These are phyloP conservation scores for Atta colombica DNA, from an alignment of 1,140 invertebrate genomes.

Conservation along the genomic window DNA sequence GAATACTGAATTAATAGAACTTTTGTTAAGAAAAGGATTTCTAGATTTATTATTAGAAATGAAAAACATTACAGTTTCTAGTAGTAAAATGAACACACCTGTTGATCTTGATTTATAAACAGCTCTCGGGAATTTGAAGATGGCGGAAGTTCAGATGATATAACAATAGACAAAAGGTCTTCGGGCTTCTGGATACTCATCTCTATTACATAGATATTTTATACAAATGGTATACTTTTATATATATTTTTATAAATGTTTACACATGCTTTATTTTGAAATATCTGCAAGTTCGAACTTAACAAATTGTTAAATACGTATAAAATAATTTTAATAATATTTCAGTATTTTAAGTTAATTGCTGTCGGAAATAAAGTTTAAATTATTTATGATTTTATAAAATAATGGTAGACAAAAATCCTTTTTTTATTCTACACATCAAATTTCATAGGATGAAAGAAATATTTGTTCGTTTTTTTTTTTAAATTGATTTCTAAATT, in stretches of 20 bases:
- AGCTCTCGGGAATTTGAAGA: constrained; percentile 77
- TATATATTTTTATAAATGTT: too few species aligned
- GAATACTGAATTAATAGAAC: neutral
- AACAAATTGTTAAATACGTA: neutral
- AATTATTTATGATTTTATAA: neutral
- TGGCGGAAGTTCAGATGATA: constrained; percentile 74
- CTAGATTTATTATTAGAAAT: neutral
- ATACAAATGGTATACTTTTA: constrained; percentile 1
- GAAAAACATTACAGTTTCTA: neutral
- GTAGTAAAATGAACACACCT: constrained; percentile 67
- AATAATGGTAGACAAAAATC: neutral
- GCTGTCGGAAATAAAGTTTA: neutral
- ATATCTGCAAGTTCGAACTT: neutral
- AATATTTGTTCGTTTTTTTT: neutral
- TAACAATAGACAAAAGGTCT: constrained; percentile 74
- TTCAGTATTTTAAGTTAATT: neutral
- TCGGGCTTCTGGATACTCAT: constrained; percentile 79
- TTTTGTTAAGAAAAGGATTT: neutral
- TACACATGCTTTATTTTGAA: too few species aligned
- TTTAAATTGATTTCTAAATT: neutral
- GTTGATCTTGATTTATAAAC: constrained; percentile 79
- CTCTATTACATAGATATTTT: constrained; percentile 37
- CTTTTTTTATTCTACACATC: neutral
- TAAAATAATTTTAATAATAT: neutral
- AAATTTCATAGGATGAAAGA: neutral